Evolutionary conservation across 2,797 vertebrate species (phyloP), one percentile per base, ranked within the genome.

Genomic region (Amniataba percoides): DNA sequence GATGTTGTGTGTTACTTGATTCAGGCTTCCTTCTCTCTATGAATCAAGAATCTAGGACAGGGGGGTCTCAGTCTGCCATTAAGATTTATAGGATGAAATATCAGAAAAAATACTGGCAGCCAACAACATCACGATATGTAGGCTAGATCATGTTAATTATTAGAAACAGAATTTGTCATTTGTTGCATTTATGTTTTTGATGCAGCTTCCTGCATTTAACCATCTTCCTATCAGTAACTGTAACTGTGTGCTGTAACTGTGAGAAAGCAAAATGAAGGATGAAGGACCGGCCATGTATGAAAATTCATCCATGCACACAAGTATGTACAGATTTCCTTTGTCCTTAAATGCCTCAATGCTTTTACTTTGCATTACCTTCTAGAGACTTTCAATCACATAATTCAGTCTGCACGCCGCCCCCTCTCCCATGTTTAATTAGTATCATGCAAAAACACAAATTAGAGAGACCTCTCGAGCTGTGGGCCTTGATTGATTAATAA

Each of bases 401-500:
- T 60, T 63, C 11, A 43, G 21, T 3, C 43, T 63, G 16, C 34
- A 57, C 3, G 14, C 0, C 46, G 8, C 9, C 4, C 39, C 31
- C 51, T 16, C 19, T 6, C 16, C 39, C 15, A 25, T 27, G 16
- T 67, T 65, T 60, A 69, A 43, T 79, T 46, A 59, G 55, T 46
- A 74, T 68, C 34, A 77, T 79, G 69, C 13, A 67, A 74, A 21
- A 74, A 62, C 51, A 39, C 27, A 34, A 42, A 67, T 74, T 62
- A 51, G 61, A 46, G 23, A 70, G 23, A 67, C 57, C 27, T 77
- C 14, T 40, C 77, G 13, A 77, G 73, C 53, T 65, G 27, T 5
- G 3, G 16, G 53, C 46, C 74, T 67, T 77, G 68, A 74, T 68
- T 71, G 73, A 89, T 86, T 78, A 72, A 60, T 49, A 81, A 69